Conservation (phyloP, 2,113 vertebrate species). For the Oceanodroma tethys region DNA sequence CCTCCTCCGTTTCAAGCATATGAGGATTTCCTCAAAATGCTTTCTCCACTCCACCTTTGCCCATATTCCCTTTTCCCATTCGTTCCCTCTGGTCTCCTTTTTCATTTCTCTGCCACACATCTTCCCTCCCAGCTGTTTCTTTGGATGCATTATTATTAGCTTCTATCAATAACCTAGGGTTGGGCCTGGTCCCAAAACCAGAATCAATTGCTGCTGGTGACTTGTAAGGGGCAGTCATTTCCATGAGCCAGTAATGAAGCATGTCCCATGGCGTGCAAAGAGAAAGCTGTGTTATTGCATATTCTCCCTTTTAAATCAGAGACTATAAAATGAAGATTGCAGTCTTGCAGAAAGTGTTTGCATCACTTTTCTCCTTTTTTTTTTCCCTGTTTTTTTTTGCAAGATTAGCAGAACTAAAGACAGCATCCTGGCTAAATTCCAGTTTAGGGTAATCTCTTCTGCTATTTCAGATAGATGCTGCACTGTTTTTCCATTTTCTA, state of each 20-base stretch:
- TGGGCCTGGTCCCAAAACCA: neutral
- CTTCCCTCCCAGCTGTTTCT: neutral
- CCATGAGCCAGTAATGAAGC: neutral
- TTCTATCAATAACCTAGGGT: neutral
- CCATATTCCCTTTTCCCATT: neutral
- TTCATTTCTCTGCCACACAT: neutral
- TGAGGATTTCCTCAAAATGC: neutral
- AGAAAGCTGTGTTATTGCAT: neutral
- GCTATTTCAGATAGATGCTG: slow-evolving; percentile 2
- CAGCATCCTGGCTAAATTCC: neutral
- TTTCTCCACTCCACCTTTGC: neutral
- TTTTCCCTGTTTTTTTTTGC: neutral
- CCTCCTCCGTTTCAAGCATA: neutral
- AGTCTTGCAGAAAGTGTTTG: neutral
- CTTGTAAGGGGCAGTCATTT: neutral
- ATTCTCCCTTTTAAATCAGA: neutral
- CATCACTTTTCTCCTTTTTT: neutral
- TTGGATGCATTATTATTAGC: neutral
- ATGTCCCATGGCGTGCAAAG: neutral
- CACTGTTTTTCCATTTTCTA: slow-evolving; percentile 1
- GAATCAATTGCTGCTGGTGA: neutral
- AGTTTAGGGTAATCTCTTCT: slow-evolving; percentile 12
- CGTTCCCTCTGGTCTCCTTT: neutral
- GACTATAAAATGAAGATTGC: neutral
- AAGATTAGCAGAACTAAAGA: slow-evolving; percentile 12